Evolutionary conservation across 2,113 vertebrate genomes (phyloP).

Genomic region (Natator depressus): DNA sequence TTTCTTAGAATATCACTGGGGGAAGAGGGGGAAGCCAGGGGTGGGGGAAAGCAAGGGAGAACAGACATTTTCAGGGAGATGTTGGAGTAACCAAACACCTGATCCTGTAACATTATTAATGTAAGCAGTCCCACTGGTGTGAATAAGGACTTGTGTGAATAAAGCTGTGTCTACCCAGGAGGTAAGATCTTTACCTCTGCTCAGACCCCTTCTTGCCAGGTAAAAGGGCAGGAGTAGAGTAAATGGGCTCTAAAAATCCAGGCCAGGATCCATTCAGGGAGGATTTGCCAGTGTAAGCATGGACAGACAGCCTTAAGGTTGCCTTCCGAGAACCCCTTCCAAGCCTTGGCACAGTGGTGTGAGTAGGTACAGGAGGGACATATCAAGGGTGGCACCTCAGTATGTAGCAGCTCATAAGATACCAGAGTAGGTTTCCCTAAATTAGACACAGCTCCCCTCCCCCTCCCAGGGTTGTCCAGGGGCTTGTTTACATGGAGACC

Average conservation of each 20-base stretch:
- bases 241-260: not conserved
- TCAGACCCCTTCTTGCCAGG: accelerated
- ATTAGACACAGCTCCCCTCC: not conserved
- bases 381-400: not conserved
- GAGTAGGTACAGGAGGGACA: not conserved
- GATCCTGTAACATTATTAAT: not conserved
- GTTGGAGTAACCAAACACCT: not conserved
- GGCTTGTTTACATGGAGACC: not conserved
- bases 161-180: not conserved
- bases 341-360: not conserved
- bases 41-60: not conserved
- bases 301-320: not conserved
- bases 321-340: not conserved
- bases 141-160: not conserved
- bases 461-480: not conserved
- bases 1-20: not conserved
- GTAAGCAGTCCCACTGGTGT: not conserved
- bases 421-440: not conserved
- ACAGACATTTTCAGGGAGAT: not conserved
- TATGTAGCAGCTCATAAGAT: not conserved
- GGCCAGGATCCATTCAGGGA: constrained; percentile 18
- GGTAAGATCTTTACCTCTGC: not conserved
- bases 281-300: constrained; percentile 22
- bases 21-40: not conserved
- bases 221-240: not conserved